Percentiles rank a stretch among this genome's conserved stretches.
Evolutionary conservation across 2,888 invertebrate species (phyloP).

Genomic region (Aphelenchoides bicaudatus): DNA sequence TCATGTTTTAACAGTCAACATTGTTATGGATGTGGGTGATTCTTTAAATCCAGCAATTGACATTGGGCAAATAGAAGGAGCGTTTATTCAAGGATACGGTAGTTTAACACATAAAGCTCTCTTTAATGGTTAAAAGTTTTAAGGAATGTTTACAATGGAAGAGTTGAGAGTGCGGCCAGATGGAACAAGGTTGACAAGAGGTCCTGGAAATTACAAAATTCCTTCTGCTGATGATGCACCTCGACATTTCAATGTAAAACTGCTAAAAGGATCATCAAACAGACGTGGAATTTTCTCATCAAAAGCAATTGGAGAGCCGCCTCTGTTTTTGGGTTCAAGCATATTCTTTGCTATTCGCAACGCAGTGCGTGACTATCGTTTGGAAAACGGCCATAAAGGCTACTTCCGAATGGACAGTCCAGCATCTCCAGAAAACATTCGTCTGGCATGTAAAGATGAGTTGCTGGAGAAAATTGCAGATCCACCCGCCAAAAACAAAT

Average conservation of each 20-base stretch:
- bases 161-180: slow-evolving; percentile 81
- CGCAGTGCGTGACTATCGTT: slow-evolving; percentile 76
- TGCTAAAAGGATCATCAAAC: slow-evolving; percentile 84
- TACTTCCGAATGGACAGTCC: slow-evolving; percentile 69
- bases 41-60: slow-evolving; percentile 94
- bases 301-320: slow-evolving; percentile 94
- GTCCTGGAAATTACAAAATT: slow-evolving; percentile 88
- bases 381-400: slow-evolving; percentile 70
- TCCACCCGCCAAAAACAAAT: no score
- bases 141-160: slow-evolving; percentile 83
- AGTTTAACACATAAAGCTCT: no score
- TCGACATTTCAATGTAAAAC: slow-evolving; percentile 81
- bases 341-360: slow-evolving; percentile 80
- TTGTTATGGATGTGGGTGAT: slow-evolving; percentile 92
- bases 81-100: slow-evolving; percentile 82
- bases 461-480: no score
- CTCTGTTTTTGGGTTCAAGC: slow-evolving; percentile 81
- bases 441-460: slow-evolving; percentile 83
- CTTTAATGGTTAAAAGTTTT: no score
- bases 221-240: slow-evolving; percentile 90
- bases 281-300: slow-evolving; percentile 88
- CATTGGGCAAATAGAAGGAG: slow-evolving; percentile 93
- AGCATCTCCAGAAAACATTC: slow-evolving; percentile 80
- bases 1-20: slow-evolving; percentile 79
- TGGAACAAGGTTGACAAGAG: slow-evolving; percentile 75